A percentile compares a stretch with the other conserved stretches of the same genome.
Evolutionary conservation across 2,888 invertebrate genomes (phyloP).

Genomic region (Chymomyza amoena): DNA sequence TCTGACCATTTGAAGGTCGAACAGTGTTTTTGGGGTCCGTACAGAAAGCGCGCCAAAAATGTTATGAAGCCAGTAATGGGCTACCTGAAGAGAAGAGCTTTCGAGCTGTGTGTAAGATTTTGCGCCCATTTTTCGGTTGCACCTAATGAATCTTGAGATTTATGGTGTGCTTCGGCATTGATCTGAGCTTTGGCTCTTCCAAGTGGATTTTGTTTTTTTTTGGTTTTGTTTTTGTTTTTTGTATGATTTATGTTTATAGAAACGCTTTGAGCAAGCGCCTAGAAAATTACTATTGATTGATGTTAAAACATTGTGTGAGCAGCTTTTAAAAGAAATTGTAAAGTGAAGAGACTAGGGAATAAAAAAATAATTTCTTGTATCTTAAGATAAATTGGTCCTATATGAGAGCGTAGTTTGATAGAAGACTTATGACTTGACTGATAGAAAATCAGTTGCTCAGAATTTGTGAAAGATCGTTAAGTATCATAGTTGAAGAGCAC

Average conservation of each 20-base stretch:
- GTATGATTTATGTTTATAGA: constrained; percentile 54
- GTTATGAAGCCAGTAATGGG: constrained; percentile 18
- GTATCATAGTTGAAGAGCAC: background rate
- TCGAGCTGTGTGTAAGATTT: background rate
- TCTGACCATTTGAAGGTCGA: constrained; percentile 64
- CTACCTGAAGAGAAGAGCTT: background rate
- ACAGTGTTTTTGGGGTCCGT: constrained; percentile 29
- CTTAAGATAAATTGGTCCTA: background rate
- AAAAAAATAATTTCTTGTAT: background rate
- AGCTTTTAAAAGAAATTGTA: constrained; percentile 29
- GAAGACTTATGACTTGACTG: background rate
- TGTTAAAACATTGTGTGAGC: constrained; percentile 35
- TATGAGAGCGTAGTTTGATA: background rate
- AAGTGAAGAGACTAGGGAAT: background rate
- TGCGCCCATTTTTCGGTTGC: constrained; percentile 56
- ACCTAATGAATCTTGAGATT: constrained; percentile 62
- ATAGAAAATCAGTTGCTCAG: background rate
- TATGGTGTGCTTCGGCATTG: constrained; percentile 54
- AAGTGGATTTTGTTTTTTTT: background rate
- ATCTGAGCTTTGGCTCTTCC: constrained; percentile 50
- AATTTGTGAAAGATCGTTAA: background rate
- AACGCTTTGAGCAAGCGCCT: constrained; percentile 49
- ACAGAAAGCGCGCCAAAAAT: constrained; percentile 58
- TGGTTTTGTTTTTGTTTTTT: background rate
- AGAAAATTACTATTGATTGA: constrained; percentile 60